Conservation (phyloP, 2,888 invertebrate species). For the Cheilosia variabilis region DNA sequence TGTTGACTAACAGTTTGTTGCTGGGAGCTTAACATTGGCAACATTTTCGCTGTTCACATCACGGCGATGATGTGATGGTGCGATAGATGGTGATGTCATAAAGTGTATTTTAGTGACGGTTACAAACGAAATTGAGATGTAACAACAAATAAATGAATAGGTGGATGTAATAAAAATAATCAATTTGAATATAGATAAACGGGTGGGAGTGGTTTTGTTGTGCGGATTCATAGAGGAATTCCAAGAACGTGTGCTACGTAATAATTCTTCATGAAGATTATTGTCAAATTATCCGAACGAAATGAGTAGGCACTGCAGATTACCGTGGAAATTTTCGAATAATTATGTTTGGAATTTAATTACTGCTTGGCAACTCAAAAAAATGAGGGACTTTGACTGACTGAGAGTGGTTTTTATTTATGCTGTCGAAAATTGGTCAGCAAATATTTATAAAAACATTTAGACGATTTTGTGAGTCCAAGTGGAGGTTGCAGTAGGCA, state of each 20-base stretch:
- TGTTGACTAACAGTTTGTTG: conserved; percentile 56
- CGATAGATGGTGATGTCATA: conserved; percentile 56
- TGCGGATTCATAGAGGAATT: conserved; percentile 48
- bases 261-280: conserved; percentile 25
- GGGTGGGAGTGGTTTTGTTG: conserved; percentile 1
- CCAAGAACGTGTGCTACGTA: conserved; percentile 45
- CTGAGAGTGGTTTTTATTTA: too few species aligned
- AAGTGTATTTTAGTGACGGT: conserved; percentile 58
- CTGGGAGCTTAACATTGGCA: conserved; percentile 30
- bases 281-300: not conserved
- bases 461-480: too few species aligned
- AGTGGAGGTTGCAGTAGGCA: too few species aligned
- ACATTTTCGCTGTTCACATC: conserved; percentile 1
- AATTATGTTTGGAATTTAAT: too few species aligned
- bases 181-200: not conserved
- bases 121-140: conserved; percentile 50
- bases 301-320: too few species aligned
- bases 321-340: too few species aligned
- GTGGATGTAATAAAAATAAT: not conserved
- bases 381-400: too few species aligned
- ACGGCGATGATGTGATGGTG: not conserved
- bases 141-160: conserved; percentile 12
- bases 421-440: too few species aligned
- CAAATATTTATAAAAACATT: too few species aligned
- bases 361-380: too few species aligned